A percentile compares a stretch with the other conserved stretches of the same genome.
Evolutionary conservation across 2,113 vertebrate genomes (phyloP).

Genomic region (Suricata suricatta): DNA sequence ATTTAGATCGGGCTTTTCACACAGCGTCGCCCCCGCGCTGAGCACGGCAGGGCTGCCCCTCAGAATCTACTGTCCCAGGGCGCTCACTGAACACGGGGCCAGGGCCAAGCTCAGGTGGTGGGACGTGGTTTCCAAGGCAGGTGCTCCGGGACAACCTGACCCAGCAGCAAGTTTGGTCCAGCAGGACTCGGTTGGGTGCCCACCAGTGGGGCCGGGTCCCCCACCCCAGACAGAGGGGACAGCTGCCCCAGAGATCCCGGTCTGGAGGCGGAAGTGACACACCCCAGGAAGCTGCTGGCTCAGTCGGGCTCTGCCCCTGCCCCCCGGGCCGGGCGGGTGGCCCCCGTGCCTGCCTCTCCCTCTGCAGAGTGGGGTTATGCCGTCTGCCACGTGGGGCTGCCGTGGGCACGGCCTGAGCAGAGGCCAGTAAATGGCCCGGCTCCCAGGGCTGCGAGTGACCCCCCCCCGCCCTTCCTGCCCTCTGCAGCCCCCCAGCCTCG

Average conservation of each 20-base stretch:
- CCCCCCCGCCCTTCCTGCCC: background rate
- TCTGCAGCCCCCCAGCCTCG: background rate
- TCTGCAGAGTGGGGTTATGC: fast-evolving
- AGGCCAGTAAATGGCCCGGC: background rate
- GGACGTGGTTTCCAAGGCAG: background rate
- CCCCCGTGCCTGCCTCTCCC: background rate
- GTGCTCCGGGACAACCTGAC: too few species aligned
- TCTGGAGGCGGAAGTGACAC: background rate
- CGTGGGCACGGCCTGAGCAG: background rate
- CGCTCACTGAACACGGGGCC: background rate
- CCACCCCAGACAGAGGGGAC: too few species aligned
- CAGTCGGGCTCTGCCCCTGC: too few species aligned
- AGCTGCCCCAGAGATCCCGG: background rate
- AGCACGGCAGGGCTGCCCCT: too few species aligned
- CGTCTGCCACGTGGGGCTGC: too few species aligned
- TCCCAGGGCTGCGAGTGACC: background rate
- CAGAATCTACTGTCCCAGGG: background rate
- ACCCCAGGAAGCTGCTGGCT: background rate
- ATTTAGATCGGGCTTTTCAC: background rate
- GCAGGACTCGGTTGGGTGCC: background rate
- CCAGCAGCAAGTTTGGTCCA: background rate
- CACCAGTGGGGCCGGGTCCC: too few species aligned
- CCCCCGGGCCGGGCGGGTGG: background rate
- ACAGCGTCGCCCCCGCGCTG: too few species aligned
- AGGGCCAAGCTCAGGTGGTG: background rate